Base-by-base conservation (phyloP, 53 echinoderm and acorn worm genomes). In the Crossaster papposus region DNA sequence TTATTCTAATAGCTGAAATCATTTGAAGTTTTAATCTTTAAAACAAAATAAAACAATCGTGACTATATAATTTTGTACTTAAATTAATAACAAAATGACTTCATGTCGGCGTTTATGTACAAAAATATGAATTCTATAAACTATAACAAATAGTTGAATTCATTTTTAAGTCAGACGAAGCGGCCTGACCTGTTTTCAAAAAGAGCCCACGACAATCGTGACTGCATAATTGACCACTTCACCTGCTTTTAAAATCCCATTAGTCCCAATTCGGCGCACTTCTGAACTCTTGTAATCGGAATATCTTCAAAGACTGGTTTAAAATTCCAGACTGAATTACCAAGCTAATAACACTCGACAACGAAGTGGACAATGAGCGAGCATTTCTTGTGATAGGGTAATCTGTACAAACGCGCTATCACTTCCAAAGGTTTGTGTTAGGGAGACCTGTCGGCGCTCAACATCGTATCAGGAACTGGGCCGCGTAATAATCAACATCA, bases 151-250 rank as follows among this genome's bases (percentile, higher is more conserved):
- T n/a, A n/a, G n/a, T n/a, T n/a, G n/a, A n/a, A n/a, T n/a, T n/a
- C n/a, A n/a, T 3, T 62, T 62, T 3, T 14, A 23, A 17, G 62
- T 62, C 62, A 23, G 62, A 62, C 62, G 8, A 9, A 9, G 13
- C 0, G 62, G 4, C 62, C 62, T 23, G 17, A 62, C 5, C 10
- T 26, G 28, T 68, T 68, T 68, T 26, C 28, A n/a, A 68, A 11
- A 68, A 1, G 68, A 68, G 0, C 28, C 4, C 28, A 26, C 4
- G 11, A 68, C 68, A 26, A 68, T 68, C 68, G 28, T 68, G 68
- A 68, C 28, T 11, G 68, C 68, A 68, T 68, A 68, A 68, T 68
- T 68, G 26, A 68, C 68, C 68, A 68, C 68, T 68, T 58, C 58
- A 4, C 58, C 2, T 18, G 22, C 58, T 5, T 20, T 26, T 68